Base-by-base conservation (phyloP, 2,888 invertebrate genomes). In the Brachynemurus nebulosus region DNA sequence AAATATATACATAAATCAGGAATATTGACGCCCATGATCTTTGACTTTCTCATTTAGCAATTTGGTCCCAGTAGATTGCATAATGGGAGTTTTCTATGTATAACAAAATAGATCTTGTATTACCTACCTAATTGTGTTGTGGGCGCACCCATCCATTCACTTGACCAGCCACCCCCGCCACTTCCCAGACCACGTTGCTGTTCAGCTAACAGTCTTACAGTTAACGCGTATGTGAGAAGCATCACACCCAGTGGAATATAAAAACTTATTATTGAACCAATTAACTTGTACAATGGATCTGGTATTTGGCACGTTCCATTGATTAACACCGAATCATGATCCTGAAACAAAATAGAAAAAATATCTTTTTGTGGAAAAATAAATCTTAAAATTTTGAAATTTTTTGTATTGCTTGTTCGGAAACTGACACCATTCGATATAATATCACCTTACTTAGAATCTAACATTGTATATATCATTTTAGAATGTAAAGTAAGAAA, bases 191-290 rank as follows among this genome's bases (percentile, higher is more conserved):
- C 86, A 59, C 84, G 83, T 53, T 80, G 74, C 65, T 92, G 90
- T 48, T 81, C 69, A 30, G 90, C 89, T 57, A 96, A 68, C 20
- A 95, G 70, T 46, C 84, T 75, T 14, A 95, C 88, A 0, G 96
- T 97, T 53, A 93, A 71, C 4, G 88, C 84, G 59, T 95, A 96
- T n/a, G 93, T 92, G 47, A 91, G 71, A 58, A 93, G 72, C 95
- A 96, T 96, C 52, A 97, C 92, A 35, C 82, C 75, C 51, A 96
- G 71, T 0, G 96, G 96, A 50, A 96, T 91, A 70, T 95, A 93
- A 69, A 96, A 96, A 54, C 92, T 91, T 55, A 92, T 82, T 56
- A 93, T 84, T 44, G 93, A 93, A 27, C 95, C 96, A 54, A 91
- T 89, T 46, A 91, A 76, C 64, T 90, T 88, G 70, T 86, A 89